phyloP scores from a whole-genome alignment of 2,113 vertebrate species.

The Hyperoodon ampullatus region DNA sequence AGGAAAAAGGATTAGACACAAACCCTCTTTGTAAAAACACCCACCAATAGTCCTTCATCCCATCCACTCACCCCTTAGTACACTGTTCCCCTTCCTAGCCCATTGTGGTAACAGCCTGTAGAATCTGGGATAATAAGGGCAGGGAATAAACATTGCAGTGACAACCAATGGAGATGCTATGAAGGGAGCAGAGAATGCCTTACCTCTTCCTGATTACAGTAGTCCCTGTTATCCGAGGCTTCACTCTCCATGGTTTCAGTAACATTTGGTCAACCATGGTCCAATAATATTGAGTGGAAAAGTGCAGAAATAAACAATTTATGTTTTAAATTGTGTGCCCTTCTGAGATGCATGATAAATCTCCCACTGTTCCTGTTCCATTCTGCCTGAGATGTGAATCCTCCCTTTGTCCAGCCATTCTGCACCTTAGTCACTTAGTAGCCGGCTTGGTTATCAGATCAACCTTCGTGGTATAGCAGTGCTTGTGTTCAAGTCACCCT shows the following conservation, averaged over 20 bases:
- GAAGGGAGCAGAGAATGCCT: background rate
- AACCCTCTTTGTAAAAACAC: background rate
- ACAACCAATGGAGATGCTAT: background rate
- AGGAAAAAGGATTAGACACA: background rate
- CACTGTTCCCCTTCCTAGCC: background rate
- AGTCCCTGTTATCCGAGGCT: background rate
- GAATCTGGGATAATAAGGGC: background rate
- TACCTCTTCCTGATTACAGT: background rate
- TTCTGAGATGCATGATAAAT: background rate
- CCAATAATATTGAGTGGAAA: background rate
- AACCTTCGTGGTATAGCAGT: background rate
- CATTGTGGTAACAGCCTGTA: background rate
- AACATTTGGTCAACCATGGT: background rate
- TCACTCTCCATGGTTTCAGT: background rate
- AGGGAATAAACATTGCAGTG: background rate
- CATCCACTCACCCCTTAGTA: background rate
- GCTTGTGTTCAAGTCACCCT: background rate
- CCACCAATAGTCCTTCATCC: fast-evolving
- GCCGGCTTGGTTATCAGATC: background rate
- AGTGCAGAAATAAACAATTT: background rate
- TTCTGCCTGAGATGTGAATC: background rate
- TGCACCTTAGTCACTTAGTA: background rate
- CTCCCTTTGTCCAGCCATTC: background rate
- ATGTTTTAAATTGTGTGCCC: background rate
- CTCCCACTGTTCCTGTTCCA: background rate